These are phyloP conservation scores for Drosophila longiperda DNA, from an alignment of 2,888 invertebrate genomes.

Conservation along the genomic window DNA sequence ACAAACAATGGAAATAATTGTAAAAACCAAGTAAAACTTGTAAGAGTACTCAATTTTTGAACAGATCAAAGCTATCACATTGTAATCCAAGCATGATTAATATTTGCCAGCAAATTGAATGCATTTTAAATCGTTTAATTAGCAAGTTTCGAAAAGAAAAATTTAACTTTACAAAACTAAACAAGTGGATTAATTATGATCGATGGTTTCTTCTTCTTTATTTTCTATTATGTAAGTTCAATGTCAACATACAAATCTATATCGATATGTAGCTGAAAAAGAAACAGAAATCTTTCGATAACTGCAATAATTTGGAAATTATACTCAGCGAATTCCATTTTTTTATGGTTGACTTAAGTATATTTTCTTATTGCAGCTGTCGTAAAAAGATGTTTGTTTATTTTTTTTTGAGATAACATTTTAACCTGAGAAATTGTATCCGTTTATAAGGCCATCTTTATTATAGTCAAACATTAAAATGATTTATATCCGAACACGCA, in stretches of 20 bases:
- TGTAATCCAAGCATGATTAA: background rate
- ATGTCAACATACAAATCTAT: too few relatives aligned
- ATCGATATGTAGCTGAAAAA: too few relatives aligned
- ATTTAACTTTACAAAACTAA: background rate
- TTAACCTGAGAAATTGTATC: constrained; percentile 17
- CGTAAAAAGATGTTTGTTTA: constrained; percentile 16
- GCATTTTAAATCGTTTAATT: background rate
- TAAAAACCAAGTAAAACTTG: background rate
- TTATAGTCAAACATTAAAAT: constrained; percentile 7
- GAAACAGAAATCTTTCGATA: background rate
- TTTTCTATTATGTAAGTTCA: too few relatives aligned
- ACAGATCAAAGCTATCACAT: background rate
- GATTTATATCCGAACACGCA: background rate
- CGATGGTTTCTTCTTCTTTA: background rate
- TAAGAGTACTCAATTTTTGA: background rate
- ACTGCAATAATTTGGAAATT: background rate
- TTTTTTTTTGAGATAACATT: background rate
- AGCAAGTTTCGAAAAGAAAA: background rate
- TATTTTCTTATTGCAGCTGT: constrained; percentile 3
- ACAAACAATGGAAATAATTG: background rate
- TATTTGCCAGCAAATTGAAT: background rate
- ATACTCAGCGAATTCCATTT: background rate
- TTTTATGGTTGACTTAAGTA: background rate
- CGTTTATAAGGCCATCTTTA: constrained; percentile 10
- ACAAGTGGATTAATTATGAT: background rate